phyloP scores from a whole-genome alignment of 2,888 invertebrate species.

The Harpalus rufipes region DNA sequence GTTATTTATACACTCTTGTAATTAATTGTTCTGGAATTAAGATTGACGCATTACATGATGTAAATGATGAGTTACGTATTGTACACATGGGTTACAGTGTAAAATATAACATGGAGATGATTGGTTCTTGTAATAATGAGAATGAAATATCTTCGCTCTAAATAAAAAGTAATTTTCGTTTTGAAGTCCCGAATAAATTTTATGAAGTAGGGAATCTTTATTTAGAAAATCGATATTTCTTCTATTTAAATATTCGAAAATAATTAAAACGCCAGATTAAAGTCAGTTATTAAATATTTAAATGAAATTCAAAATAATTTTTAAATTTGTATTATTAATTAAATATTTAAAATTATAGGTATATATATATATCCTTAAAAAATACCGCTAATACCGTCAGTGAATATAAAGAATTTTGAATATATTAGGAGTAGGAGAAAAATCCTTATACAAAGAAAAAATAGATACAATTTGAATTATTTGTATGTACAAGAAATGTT shows the following conservation, averaged over 20 bases:
- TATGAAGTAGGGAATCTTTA: constrained; percentile 47
- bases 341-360: too few species aligned
- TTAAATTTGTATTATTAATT: not conserved
- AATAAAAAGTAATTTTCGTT: constrained; percentile 60
- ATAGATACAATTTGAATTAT: too few species aligned
- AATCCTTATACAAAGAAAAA: too few species aligned
- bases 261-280: constrained; percentile 46
- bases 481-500: too few species aligned
- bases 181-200: constrained; percentile 47
- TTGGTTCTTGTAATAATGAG: not conserved
- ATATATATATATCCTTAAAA: too few species aligned
- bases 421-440: too few species aligned
- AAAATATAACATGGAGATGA: not conserved
- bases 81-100: not conserved
- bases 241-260: constrained; percentile 59
- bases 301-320: constrained; percentile 33
- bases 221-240: constrained; percentile 44
- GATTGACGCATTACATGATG: not conserved
- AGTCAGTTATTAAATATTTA: constrained; percentile 32
- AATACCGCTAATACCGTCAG: too few species aligned
- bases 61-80: not conserved
- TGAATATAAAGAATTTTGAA: too few species aligned
- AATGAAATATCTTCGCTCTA: not conserved
- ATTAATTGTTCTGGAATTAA: not conserved
- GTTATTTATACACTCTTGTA: constrained; percentile 6